Percentiles rank a stretch among this genome's conserved stretches.
Conservation (phyloP, 2,797 vertebrate species). For the Xenentodon cancila region DNA sequence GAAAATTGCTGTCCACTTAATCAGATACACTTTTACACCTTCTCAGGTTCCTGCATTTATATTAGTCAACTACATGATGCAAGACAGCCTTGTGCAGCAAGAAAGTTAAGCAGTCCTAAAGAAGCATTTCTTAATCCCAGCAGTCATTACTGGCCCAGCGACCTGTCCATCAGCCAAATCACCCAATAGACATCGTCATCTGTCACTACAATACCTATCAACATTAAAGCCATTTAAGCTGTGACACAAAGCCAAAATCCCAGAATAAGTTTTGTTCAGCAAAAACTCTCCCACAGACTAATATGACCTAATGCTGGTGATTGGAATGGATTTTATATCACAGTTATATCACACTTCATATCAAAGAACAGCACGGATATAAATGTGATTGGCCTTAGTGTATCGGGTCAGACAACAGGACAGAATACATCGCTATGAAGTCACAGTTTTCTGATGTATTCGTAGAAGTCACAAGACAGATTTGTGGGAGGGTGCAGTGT, state of each 20-base stretch:
- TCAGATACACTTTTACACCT: background rate
- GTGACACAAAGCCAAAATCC: conserved; percentile 30
- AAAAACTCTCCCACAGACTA: conserved; percentile 13
- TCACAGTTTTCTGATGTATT: conserved; percentile 8
- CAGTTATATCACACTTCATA: conserved; percentile 1
- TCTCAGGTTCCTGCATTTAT: background rate
- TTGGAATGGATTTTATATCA: conserved; percentile 6
- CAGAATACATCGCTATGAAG: conserved; percentile 3
- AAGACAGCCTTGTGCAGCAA: conserved; percentile 21
- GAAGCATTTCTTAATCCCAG: conserved; percentile 51
- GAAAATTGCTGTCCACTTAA: background rate
- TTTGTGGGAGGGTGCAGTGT: conserved; percentile 10
- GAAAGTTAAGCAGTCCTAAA: conserved; percentile 40
- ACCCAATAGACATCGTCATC: conserved; percentile 55
- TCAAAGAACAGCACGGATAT: background rate
- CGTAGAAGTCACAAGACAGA: background rate
- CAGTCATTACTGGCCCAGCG: conserved; percentile 34
- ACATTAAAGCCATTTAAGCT: conserved; percentile 65
- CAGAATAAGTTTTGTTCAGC: conserved; percentile 10
- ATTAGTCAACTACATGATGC: conserved; percentile 2
- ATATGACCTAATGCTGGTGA: conserved; percentile 5
- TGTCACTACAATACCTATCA: conserved; percentile 56
- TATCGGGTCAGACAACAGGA: background rate
- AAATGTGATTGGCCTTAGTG: background rate
- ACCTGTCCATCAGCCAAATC: conserved; percentile 37